Conservation (phyloP, 2,888 invertebrate species). For the Thymelicus sylvestris region DNA sequence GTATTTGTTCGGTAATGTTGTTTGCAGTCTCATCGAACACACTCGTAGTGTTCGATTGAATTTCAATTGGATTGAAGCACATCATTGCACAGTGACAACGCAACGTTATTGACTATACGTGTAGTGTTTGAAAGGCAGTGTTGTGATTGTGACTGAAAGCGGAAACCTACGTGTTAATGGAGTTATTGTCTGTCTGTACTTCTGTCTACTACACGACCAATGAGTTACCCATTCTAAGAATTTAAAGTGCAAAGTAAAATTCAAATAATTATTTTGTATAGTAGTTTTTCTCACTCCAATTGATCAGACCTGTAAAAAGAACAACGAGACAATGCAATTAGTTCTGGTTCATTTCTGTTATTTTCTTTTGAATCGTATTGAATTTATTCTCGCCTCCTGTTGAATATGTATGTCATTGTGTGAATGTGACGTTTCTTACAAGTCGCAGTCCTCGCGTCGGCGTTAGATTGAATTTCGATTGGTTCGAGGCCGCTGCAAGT, state of each 20-base stretch:
- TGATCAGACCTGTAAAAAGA: no score
- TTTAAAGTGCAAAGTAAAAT: no score
- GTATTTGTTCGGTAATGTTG: constrained; percentile 48
- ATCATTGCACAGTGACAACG: constrained; percentile 3
- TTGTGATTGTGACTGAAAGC: neutral
- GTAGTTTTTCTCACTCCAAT: no score
- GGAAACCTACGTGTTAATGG: neutral
- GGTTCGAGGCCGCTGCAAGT: constrained; percentile 51
- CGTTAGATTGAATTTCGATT: constrained; percentile 20
- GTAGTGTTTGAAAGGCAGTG: neutral
- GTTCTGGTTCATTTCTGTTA: no score
- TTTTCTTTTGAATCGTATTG: neutral
- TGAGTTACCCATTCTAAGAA: no score
- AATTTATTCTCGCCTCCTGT: neutral
- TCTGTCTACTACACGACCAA: no score
- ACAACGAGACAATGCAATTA: no score
- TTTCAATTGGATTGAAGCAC: constrained; percentile 20
- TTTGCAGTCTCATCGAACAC: constrained; percentile 26
- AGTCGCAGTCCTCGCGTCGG: neutral
- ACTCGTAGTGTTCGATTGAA: constrained; percentile 18
- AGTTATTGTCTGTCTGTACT: no score
- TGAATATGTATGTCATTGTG: neutral
- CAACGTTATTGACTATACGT: constrained; percentile 2
- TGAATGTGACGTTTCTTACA: neutral
- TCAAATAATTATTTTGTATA: no score